phyloP scores from a whole-genome alignment of 2,113 vertebrate species.

The Narcine bancroftii region DNA sequence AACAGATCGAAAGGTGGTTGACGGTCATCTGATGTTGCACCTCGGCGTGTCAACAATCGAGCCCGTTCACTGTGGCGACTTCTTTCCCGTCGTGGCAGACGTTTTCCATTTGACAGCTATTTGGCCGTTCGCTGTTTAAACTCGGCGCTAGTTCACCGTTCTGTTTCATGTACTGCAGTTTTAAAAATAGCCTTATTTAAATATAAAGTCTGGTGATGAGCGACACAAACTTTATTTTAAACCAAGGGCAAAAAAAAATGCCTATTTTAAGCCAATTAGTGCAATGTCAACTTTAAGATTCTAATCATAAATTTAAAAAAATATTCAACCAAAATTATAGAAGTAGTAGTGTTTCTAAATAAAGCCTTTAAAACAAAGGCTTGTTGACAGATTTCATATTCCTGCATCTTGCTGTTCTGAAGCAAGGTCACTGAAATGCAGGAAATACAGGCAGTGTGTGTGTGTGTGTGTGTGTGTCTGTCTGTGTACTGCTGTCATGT shows the following conservation, averaged over 20 bases:
- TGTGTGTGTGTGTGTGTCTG: slow-evolving; percentile 54
- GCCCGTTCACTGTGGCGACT: background rate
- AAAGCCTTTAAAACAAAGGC: background rate
- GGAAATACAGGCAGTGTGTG: slow-evolving; percentile 60
- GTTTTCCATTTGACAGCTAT: background rate
- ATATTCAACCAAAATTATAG: background rate
- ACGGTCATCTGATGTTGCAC: background rate
- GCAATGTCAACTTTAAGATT: background rate
- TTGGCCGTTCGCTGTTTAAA: background rate
- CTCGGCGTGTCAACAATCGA: background rate
- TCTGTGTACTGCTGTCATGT: slow-evolving; percentile 66
- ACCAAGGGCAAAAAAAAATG: background rate
- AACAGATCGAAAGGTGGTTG: background rate
- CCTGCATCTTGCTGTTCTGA: background rate
- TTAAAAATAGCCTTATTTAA: background rate
- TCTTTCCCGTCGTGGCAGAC: background rate
- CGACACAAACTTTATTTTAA: background rate
- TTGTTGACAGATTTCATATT: background rate
- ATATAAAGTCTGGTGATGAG: background rate
- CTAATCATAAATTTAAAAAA: background rate
- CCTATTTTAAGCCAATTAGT: background rate
- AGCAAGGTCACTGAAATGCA: slow-evolving; percentile 70
- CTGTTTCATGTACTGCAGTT: background rate
- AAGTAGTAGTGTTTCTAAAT: background rate
- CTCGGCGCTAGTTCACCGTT: background rate